Conservation (phyloP, 2,113 vertebrate species). For the Hippoglossus stenolepis region DNA sequence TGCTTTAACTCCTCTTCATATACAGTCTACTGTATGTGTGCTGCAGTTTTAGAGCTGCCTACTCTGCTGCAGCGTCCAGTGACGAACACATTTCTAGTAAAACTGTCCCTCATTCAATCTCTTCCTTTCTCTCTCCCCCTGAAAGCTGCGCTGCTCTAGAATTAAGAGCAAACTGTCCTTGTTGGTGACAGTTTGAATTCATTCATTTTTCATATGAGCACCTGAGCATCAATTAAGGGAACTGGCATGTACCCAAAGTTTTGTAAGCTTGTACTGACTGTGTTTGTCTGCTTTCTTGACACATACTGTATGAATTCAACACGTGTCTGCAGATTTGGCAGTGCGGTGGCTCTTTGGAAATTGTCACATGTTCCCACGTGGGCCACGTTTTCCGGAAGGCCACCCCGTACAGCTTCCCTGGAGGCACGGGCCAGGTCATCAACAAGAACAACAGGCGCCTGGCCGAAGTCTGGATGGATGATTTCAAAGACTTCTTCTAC, state of each 20-base stretch:
- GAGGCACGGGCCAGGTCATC: conserved; percentile 98
- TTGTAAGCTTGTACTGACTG: not conserved
- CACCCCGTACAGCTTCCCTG: conserved; percentile 97
- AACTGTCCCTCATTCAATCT: too few species aligned
- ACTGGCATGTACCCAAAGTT: not conserved
- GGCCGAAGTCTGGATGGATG: conserved; percentile 99
- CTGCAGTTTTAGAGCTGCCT: not conserved
- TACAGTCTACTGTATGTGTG: not conserved
- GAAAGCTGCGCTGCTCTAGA: not conserved
- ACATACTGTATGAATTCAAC: conserved; percentile 7
- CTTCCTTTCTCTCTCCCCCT: not conserved
- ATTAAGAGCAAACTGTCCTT: not conserved
- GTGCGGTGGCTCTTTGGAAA: conserved; percentile 95
- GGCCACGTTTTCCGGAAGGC: conserved; percentile 98
- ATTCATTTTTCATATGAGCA: not conserved
- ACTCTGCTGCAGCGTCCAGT: not conserved
- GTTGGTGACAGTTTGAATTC: not conserved
- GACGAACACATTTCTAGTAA: not conserved
- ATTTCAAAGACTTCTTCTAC: conserved; percentile 99
- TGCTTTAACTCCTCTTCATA: not conserved
- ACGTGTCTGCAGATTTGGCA: conserved; percentile 90
- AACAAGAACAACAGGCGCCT: conserved; percentile 98
- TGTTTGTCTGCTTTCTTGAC: conserved; percentile 26
- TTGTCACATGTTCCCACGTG: conserved; percentile 96
- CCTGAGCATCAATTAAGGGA: conserved; percentile 7